Conservation (phyloP, 2,888 invertebrate genomes). For the Trypoxylon attenuatum region DNA sequence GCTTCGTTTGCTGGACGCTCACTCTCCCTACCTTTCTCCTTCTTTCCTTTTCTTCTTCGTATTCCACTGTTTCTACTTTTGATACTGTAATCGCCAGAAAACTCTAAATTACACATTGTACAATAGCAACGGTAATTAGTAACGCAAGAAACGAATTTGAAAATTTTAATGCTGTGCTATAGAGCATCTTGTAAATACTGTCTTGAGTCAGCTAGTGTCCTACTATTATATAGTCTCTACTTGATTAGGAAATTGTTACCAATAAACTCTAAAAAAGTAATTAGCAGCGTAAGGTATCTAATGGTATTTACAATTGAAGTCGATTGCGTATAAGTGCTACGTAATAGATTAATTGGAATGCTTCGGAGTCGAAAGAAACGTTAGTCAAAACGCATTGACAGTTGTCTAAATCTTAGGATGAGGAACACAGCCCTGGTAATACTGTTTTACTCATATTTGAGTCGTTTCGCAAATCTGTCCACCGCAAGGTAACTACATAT, state of each 20-base stretch:
- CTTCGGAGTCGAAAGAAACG: conserved; percentile 27
- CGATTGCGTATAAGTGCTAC: conserved; percentile 61
- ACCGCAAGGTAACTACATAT: conserved; percentile 62
- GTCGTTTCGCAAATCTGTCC: conserved; percentile 43
- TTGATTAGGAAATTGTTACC: conserved; percentile 19
- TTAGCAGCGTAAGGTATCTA: conserved; percentile 30
- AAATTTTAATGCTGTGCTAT: no score
- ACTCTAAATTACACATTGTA: no score
- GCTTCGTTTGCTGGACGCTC: conserved; percentile 16
- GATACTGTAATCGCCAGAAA: no score
- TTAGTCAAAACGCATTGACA: conserved; percentile 35
- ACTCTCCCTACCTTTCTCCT: conserved; percentile 34
- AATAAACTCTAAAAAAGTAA: conserved; percentile 35
- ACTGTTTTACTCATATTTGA: conserved; percentile 50
- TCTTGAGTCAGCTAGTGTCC: background rate
- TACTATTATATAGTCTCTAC: background rate
- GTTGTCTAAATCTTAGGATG: conserved; percentile 59
- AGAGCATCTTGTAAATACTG: background rate
- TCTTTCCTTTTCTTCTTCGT: conserved; percentile 14
- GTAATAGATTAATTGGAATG: conserved; percentile 65
- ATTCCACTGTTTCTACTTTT: background rate
- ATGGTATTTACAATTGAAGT: conserved; percentile 59
- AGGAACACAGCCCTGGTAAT: conserved; percentile 50
- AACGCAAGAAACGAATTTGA: no score
- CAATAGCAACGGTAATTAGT: no score